Evolutionary conservation across 2,888 invertebrate genomes (phyloP), one percentile per base, ranked within the genome.

Genomic region (Amphipyra tragopoginis): DNA sequence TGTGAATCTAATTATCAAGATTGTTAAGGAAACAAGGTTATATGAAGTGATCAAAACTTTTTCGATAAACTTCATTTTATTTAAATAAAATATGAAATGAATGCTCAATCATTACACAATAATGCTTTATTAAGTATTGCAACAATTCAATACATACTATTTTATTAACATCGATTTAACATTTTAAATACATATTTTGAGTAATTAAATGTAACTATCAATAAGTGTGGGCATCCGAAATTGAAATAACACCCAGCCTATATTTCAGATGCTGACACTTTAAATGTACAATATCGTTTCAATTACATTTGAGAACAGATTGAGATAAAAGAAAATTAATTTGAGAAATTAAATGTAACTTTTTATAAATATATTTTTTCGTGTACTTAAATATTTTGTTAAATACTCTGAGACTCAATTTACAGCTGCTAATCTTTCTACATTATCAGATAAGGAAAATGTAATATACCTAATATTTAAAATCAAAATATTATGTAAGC

Each of bases 191-290:
- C 56, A 73, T 64, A 64, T 60, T 63, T 54, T 68, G 43, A 65
- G 40, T 58, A 54, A 47, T 57, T 62, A 62, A 62, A 60, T 66
- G 49, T 73, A 52, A 57, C 6, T 74, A 49, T 57, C 21, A 10
- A 34, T 40, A 14, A 63, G 72, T 81, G 72, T 58, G 34, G 68
- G 65, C 82, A 83, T 78, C 83, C 56, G 61, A 81, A 85, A 82
- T 75, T 68, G 64, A 71, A 68, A 51, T 70, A 50, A 72, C 65
- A 75, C 85, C 85, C 86, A 86, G 86, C 86, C 86, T 82, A 65
- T 52, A 67, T 80, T 83, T 74, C 67, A 80, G 82, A 85, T 84
- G 82, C 77, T 62, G 13, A 65, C 79, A 79, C 77, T 64, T 52
- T 42, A 42, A 71, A 60, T 49, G 26, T 47, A 45, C 26, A 33